Evolutionary conservation across 2,888 invertebrate species (phyloP).

Genomic region (Spatulosminthurus flaviceps): DNA sequence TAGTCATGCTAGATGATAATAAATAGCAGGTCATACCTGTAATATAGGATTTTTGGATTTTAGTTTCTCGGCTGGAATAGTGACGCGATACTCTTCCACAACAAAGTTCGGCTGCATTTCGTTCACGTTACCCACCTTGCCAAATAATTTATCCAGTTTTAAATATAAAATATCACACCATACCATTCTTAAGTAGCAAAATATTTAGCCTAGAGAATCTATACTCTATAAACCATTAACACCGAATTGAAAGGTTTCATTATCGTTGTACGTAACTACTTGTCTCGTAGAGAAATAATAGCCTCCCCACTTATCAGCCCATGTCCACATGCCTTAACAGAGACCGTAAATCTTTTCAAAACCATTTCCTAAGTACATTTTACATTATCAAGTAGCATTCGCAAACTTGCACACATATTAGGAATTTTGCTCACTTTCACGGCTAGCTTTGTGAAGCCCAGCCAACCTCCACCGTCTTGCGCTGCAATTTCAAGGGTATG

Average conservation of each 20-base stretch:
- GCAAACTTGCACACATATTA: background rate
- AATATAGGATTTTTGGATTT: slow-evolving; percentile 62
- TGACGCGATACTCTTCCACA: slow-evolving; percentile 66
- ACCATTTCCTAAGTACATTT: slow-evolving; percentile 23
- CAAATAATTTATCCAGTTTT: slow-evolving; percentile 19
- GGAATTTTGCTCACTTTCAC: slow-evolving; percentile 78
- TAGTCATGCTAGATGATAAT: slow-evolving; percentile 42
- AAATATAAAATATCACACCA: slow-evolving; percentile 6
- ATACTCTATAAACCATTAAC: background rate
- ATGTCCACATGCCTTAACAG: background rate
- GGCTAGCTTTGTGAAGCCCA: slow-evolving; percentile 78
- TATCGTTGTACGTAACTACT: background rate
- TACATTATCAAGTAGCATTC: slow-evolving; percentile 4
- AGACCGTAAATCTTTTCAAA: slow-evolving; percentile 16
- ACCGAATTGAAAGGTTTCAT: background rate
- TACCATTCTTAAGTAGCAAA: too few species aligned
- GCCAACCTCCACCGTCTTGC: slow-evolving; percentile 81
- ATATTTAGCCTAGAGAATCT: background rate
- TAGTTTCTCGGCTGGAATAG: slow-evolving; percentile 65
- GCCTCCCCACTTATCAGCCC: background rate
- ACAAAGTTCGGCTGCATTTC: slow-evolving; percentile 67
- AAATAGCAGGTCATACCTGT: slow-evolving; percentile 56
- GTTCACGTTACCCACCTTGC: slow-evolving; percentile 65
- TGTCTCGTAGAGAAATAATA: background rate
- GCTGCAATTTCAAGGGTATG: slow-evolving; percentile 72